Evolutionary conservation across 2,113 vertebrate genomes (phyloP).

Genomic region (Okapia johnstoni): DNA sequence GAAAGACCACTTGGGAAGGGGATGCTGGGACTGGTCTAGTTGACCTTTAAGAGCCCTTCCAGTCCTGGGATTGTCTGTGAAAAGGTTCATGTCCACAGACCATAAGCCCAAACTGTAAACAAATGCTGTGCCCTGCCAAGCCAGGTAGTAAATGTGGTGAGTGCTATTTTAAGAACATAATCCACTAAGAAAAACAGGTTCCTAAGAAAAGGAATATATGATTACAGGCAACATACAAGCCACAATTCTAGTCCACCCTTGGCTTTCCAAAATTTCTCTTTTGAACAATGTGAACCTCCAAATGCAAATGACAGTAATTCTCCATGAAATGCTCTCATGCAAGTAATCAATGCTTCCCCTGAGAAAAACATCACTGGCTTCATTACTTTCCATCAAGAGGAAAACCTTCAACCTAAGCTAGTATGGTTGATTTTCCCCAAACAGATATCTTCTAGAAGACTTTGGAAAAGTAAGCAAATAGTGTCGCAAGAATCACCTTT

Average conservation of each 20-base stretch:
- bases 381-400: not conserved
- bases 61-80: not conserved
- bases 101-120: not conserved
- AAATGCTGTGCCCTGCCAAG: not conserved
- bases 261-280: slow-evolving; percentile 12
- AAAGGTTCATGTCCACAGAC: not conserved
- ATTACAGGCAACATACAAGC: not conserved
- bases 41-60: not conserved
- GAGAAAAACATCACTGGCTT: not conserved
- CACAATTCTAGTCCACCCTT: not conserved
- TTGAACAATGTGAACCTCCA: not conserved
- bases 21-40: not conserved
- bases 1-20: not conserved
- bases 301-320: not conserved
- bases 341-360: not conserved
- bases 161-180: slow-evolving; percentile 43
- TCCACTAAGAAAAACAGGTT: slow-evolving; percentile 21
- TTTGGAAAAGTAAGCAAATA: slow-evolving; percentile 1
- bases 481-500: not conserved
- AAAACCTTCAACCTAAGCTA: not conserved
- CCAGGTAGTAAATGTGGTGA: not conserved
- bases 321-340: not conserved
- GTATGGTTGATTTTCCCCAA: not conserved
- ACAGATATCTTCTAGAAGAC: not conserved
- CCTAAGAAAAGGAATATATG: slow-evolving; percentile 7